Base-by-base conservation (phyloP, 2,797 vertebrate species). In the Australoheros facetus region DNA sequence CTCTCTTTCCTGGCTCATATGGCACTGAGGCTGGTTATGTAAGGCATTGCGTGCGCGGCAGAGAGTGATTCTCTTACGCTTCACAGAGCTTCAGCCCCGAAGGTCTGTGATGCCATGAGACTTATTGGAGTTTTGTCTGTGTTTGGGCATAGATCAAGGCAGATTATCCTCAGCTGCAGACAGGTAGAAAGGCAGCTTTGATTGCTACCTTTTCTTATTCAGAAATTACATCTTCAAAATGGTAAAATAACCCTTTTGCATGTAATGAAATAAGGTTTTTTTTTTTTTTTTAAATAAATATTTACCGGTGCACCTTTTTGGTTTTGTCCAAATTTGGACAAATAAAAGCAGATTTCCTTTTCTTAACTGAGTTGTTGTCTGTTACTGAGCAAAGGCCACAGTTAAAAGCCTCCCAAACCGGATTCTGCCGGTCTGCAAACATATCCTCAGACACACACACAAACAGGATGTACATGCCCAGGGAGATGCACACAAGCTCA, bases 21-120 rank as follows among this genome's bases (percentile, higher is more conserved):
- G 91, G 78, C 85, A 57, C 56, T 16, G 79, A 76, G 87, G 78
- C 42, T 78, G 80, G 69, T 94, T 94, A 94, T 77, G 84, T 93
- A 93, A 94, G 89, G 28, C 74, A 0, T 87, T 84, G 87, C 87
- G 87, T 93, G 89, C 88, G 16, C 2, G 71, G 76, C 79, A 45
- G 71, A 79, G 78, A 81, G 45, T 2, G 5, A 79, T 86, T 90
- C 64, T 3, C 66, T 91, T 56, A 51, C 55, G 72, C 89, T 85
- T 62, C 79, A 37, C 0, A 12, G 88, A 88, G 71, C 74, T 16
- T 10, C 77, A 75, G 64, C 86, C 78, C 80, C 13, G 59, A 3
- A 79, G 83, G 78, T 17, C 74, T 32, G 73, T 7, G 70, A 72
- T 75, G 79, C 79, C 72, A 57, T 51, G 72, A 84, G 82, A 88